phyloP scores from a whole-genome alignment of 2,888 invertebrate species.

The Selenia dentaria region DNA sequence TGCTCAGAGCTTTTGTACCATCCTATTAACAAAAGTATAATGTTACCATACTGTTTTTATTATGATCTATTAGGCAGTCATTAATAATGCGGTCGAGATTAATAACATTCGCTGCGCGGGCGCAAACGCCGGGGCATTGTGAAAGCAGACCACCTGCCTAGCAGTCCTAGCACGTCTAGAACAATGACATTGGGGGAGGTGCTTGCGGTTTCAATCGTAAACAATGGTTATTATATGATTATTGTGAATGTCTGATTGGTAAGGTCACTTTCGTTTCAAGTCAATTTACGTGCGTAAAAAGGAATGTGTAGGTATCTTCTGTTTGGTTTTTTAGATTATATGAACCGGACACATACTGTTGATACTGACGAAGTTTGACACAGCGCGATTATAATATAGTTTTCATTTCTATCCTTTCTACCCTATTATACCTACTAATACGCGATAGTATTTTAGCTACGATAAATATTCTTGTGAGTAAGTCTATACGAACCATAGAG shows the following conservation, averaged over 20 bases:
- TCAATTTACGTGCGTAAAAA: background rate
- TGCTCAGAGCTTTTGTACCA: too few species aligned
- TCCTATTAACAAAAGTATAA: too few species aligned
- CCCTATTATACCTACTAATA: too few species aligned
- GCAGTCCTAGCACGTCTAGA: conserved; percentile 20
- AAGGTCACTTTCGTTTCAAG: conserved; percentile 10
- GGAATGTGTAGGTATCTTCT: too few species aligned
- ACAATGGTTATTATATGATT: conserved; percentile 14
- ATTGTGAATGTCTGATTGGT: conserved; percentile 1
- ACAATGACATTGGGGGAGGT: conserved; percentile 29
- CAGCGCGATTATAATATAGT: too few species aligned
- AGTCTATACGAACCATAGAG: too few species aligned
- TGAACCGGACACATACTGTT: too few species aligned
- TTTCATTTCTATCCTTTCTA: too few species aligned
- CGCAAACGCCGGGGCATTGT: conserved; percentile 30
- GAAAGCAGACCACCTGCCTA: conserved; percentile 36
- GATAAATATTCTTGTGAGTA: too few species aligned
- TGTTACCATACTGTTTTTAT: conserved; percentile 4
- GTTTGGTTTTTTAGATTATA: too few species aligned
- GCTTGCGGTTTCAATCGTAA: conserved; percentile 22
- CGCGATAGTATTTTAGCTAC: too few species aligned
- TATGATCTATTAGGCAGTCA: background rate
- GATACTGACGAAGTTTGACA: too few species aligned
- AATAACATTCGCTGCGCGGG: conserved; percentile 22
- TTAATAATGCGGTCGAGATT: conserved; percentile 29